Percentiles rank a stretch among this genome's conserved stretches.
Conservation (phyloP, 2,113 vertebrate genomes). For the Anser cygnoides region DNA sequence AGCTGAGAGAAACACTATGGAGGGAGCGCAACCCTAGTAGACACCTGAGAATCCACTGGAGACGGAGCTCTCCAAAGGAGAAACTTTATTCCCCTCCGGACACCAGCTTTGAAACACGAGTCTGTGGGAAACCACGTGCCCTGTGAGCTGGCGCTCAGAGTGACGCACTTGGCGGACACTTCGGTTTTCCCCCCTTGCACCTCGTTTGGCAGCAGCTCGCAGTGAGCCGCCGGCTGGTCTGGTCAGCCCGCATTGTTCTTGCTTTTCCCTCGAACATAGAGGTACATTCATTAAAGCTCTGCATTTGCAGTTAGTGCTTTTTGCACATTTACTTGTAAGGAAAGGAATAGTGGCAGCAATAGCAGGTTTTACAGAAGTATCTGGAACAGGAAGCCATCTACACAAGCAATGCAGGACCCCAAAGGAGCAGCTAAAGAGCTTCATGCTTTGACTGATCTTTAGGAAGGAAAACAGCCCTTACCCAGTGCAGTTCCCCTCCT, state of each 20-base stretch:
- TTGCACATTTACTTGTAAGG: background rate
- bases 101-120: constrained; percentile 39
- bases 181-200: background rate
- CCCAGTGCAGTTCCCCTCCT: background rate
- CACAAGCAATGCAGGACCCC: background rate
- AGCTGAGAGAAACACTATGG: background rate
- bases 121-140: constrained; percentile 47
- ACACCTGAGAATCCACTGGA: constrained; percentile 40
- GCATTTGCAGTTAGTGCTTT: background rate
- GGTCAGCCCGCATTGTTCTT: constrained; percentile 23
- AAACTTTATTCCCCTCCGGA: constrained; percentile 40
- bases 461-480: background rate
- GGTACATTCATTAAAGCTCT: background rate
- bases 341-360: background rate
- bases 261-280: background rate
- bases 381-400: background rate
- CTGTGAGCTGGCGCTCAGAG: constrained; percentile 37
- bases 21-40: background rate
- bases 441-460: background rate
- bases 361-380: background rate
- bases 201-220: constrained; percentile 12
- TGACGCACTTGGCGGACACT: constrained; percentile 47
- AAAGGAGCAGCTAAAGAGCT: background rate
- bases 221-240: background rate
- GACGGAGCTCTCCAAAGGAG: constrained; percentile 8